phyloP scores from a whole-genome alignment of 2,888 invertebrate genomes.

The Halictus quadricinctus region DNA sequence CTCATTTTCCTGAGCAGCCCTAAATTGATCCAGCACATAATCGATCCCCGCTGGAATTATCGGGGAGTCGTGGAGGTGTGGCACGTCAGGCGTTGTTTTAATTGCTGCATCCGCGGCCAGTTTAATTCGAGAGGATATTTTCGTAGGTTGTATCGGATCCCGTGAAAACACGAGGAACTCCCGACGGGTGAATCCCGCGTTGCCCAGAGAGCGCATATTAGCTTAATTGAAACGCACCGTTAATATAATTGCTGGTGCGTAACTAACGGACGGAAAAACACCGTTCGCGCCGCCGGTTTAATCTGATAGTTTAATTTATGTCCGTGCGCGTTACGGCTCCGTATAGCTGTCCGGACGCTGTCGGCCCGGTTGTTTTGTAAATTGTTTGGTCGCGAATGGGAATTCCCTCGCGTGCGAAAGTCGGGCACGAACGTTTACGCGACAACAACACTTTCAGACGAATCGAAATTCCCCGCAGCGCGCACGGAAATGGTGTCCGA shows the following conservation, averaged over 20 bases:
- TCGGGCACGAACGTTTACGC: not conserved
- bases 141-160: conserved; percentile 24
- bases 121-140: conserved; percentile 43
- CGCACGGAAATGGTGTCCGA: not conserved
- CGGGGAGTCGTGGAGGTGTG: too few species aligned
- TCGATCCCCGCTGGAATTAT: too few species aligned
- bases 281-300: conserved; percentile 25
- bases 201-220: conserved; percentile 58
- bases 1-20: too few species aligned
- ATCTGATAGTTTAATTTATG: conserved; percentile 65
- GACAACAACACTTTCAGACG: conserved; percentile 8
- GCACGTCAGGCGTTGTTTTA: conserved; percentile 18
- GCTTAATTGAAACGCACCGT: conserved; percentile 69
- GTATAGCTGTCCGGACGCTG: conserved; percentile 19
- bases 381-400: conserved; percentile 33
- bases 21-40: too few species aligned
- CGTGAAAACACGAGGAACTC: conserved; percentile 24
- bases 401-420: conserved; percentile 20
- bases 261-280: conserved; percentile 63
- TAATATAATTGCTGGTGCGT: conserved; percentile 67
- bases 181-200: conserved; percentile 22
- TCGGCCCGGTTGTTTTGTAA: conserved; percentile 42
- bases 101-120: not conserved
- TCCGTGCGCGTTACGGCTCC: conserved; percentile 22
- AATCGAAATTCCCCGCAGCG: conserved; percentile 2